Base-by-base conservation (phyloP, 2,797 vertebrate genomes). In the Coregonus suidteri region DNA sequence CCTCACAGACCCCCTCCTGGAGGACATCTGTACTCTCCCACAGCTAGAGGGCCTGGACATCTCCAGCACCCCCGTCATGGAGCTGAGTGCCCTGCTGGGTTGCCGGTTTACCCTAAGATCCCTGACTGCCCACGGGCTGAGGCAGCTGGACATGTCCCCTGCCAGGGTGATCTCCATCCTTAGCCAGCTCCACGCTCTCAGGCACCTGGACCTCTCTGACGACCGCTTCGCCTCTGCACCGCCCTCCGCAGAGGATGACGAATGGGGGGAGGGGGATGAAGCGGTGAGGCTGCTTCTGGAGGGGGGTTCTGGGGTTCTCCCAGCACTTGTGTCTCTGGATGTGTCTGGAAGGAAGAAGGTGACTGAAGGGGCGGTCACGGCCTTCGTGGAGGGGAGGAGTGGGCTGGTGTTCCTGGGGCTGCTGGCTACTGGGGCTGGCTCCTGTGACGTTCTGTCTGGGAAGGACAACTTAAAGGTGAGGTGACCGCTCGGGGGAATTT, bases 181-280 rank as follows among this genome's bases (percentile, higher is more conserved):
- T 47, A 70, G 84, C 77, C 93, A 88, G 47, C 91, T 95, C 71
- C 77, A 83, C 0, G 34, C 77, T 25, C 93, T 99, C 84, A 96
- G 95, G 78, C 97, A 99, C 83, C 92, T 99, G 77, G 98, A 99
- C 90, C 95, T 99, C 87, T 99, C 98, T 0, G 96, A 97, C 64
- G 95, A 98, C 88, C 97, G 95, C 83, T 95, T 97, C 56, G 54
- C 80, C 16, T 18, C 6, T 64, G 54, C 80, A 9, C 7, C 3
- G 14, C 95, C 94, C 87, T 95, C 94, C 0, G 94, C 91, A 1
- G 96, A 95, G 84, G 94, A 76, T 5, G 85, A 86, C 0, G 47
- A n/a, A 18, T 82, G 86, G 15, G 82, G 47, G 25, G 90, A 90
- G 6, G 84, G 78, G 6, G 90, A 91, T 11, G 84, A 88, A 62